phyloP scores from a whole-genome alignment of 2,888 invertebrate genomes.

The Unio delphinus region DNA sequence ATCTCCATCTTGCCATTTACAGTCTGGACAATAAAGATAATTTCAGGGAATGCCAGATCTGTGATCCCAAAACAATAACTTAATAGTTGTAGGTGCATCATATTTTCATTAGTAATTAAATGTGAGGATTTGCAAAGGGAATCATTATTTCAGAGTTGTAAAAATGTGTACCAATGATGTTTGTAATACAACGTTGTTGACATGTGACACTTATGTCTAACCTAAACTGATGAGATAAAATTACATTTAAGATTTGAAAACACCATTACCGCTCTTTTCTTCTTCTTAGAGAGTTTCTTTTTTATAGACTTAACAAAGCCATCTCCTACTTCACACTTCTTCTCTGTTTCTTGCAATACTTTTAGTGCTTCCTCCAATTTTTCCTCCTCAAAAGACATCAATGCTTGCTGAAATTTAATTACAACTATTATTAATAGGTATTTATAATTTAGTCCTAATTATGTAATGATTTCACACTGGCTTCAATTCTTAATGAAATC shows the following conservation, averaged over 20 bases:
- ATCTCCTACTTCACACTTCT: conserved; percentile 74
- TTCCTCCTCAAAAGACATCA: conserved; percentile 81
- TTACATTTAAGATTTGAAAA: background rate
- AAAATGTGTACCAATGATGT: no score
- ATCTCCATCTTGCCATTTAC: no score
- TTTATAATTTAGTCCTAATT: background rate
- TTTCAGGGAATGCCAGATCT: no score
- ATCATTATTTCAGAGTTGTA: no score
- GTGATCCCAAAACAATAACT: no score
- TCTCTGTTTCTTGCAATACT: conserved; percentile 77
- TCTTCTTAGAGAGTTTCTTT: conserved; percentile 73
- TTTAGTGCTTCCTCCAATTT: conserved; percentile 76
- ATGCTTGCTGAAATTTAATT: conserved; percentile 76
- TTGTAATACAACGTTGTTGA: no score
- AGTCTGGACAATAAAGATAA: no score
- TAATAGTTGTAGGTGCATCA: no score
- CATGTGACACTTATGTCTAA: no score
- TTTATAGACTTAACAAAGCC: conserved; percentile 66
- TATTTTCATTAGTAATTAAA: no score
- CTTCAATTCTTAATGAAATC: background rate
- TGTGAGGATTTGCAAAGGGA: no score
- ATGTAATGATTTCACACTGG: conserved; percentile 1
- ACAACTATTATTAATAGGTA: background rate
- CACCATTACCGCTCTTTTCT: conserved; percentile 72
- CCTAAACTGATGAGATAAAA: background rate